Evolutionary conservation across 1,140 invertebrate species (phyloP), one percentile per base, ranked within the genome.

Genomic region (Ceratina calcarata): DNA sequence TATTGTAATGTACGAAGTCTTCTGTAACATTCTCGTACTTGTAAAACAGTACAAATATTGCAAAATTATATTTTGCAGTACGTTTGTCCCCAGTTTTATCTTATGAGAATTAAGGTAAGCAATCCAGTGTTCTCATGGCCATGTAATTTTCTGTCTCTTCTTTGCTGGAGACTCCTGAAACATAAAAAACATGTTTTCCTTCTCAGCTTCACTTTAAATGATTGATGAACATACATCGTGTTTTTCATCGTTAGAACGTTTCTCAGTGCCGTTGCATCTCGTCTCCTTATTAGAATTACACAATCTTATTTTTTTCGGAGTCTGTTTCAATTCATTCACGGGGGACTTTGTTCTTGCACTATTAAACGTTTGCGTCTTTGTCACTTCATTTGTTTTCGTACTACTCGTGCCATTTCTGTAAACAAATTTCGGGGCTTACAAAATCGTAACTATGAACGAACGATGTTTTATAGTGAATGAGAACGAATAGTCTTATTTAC

Each of bases 121-220:
- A 10, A 45, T 45, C 37, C 10, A 45, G 37, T 7, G 10, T 7
- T 45, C 37, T 45, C 81, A 91, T 20, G 90, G 90, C 89, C 89
- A 91, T 53, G 84, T 90, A 66, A 90, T 91, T 58, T 90, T 91
- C 66, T 89, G 88, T 12, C 85, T 83, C 24, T 91, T 91, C 73
- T 68, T 87, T 10, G 18, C 57, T 57, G 82, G 45, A 61, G 65
- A 22, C 45, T 78, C 70, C 61, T 83, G 37, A 45, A 83, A 82
- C 74, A 69, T 45, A 57, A 57, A 57, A 16, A 16, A 57, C 10
- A n/a, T 3, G 2, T 18, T n/a, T 18, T n/a, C 55, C 55, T 32
- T 1, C n/a, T 32, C 10, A 8, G 24, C 12, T 13, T 16, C 15
- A 24, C 15, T 27, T 8, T 45, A 24, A 51, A 15, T 67, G 70